phyloP scores from a whole-genome alignment of 2,888 invertebrate genomes.

The Scaptomyza parva region DNA sequence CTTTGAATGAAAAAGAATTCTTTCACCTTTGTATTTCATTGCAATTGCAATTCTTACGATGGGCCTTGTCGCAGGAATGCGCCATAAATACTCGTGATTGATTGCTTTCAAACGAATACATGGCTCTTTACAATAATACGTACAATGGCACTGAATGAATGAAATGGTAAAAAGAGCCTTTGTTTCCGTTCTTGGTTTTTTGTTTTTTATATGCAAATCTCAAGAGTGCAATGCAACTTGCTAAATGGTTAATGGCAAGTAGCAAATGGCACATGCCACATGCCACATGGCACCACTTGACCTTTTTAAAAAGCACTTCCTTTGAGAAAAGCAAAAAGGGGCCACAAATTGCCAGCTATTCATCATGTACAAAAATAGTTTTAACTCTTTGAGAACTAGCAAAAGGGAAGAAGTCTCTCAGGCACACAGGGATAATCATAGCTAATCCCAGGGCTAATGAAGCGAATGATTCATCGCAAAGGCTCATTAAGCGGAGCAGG shows the following conservation, averaged over 20 bases:
- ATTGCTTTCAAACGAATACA: conserved; percentile 33
- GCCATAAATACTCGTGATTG: conserved; percentile 44
- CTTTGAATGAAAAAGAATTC: conserved; percentile 10
- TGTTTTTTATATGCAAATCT: conserved; percentile 43
- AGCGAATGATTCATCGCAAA: conserved; percentile 53
- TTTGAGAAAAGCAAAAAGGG: conserved; percentile 14
- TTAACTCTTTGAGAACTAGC: not conserved
- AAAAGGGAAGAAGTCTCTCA: not conserved
- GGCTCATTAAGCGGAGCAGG: conserved; percentile 57
- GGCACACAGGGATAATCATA: conserved; percentile 30
- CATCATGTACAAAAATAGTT: conserved; percentile 33
- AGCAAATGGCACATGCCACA: conserved; percentile 3
- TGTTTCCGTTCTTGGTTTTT: conserved; percentile 15
- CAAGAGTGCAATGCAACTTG: conserved; percentile 9
- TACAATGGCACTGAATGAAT: conserved; percentile 4
- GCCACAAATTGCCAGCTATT: conserved; percentile 39
- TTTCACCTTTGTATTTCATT: conserved; percentile 31
- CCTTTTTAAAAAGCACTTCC: conserved; percentile 32
- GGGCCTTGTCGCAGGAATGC: conserved; percentile 27
- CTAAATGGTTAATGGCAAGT: conserved; percentile 5
- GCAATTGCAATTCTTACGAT: conserved; percentile 15
- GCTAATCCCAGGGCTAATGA: conserved; percentile 53
- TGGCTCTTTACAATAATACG: conserved; percentile 3
- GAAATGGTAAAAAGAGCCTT: conserved; percentile 19
- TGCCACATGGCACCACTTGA: conserved; percentile 36